Conservation (phyloP, 2,113 vertebrate genomes). For the Salvator merianae region DNA sequence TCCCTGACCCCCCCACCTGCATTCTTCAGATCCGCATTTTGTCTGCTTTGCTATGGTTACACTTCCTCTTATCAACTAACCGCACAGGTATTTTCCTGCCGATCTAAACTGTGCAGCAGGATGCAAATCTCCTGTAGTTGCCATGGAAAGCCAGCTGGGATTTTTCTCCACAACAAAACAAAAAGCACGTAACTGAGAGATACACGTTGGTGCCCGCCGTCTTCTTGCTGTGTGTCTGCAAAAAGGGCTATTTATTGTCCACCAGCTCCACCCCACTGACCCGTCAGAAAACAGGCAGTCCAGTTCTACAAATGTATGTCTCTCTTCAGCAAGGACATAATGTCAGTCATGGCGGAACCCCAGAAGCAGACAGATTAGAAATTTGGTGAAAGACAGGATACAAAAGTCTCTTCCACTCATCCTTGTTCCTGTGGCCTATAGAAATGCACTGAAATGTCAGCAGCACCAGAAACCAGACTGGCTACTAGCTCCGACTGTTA, state of each 20-base stretch:
- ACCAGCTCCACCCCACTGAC: background rate
- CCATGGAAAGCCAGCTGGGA: background rate
- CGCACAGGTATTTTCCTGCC: background rate
- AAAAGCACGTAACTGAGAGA: background rate
- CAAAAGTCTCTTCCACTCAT: background rate
- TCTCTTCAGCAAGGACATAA: too few species aligned
- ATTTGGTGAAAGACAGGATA: background rate
- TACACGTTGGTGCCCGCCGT: background rate
- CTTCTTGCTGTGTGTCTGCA: background rate
- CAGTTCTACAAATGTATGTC: too few species aligned
- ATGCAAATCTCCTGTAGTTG: background rate
- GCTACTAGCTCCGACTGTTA: too few species aligned
- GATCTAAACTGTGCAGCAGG: background rate
- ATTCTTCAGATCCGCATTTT: background rate
- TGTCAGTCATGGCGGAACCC: too few species aligned
- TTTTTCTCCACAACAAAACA: slow-evolving; percentile 6
- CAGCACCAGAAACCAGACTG: too few species aligned
- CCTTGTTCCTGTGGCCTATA: background rate
- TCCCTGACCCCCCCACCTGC: background rate
- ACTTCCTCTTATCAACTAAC: background rate
- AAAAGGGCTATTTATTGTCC: background rate
- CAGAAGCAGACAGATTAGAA: background rate
- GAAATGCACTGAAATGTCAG: background rate
- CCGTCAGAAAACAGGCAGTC: background rate
- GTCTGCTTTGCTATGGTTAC: background rate